Conservation (phyloP, 1,140 invertebrate species). For the Platorchestia sp. region DNA sequence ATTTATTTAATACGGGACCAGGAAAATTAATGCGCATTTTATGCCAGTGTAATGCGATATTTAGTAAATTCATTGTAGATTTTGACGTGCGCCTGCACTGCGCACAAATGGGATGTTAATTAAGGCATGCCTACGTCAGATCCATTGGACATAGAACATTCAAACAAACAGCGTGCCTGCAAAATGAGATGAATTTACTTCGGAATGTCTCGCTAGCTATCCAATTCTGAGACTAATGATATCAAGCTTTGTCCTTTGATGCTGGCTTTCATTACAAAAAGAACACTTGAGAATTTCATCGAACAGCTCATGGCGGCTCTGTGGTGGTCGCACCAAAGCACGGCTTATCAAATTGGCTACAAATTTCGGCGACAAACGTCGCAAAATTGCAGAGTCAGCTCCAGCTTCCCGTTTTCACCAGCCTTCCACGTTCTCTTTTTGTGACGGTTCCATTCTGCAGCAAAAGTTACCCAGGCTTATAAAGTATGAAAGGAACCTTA, state of each 20-base stretch:
- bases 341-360: constrained; percentile 19
- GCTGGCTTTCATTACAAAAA: not conserved
- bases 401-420: not conserved
- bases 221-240: not conserved
- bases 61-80: not conserved
- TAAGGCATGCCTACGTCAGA: not conserved
- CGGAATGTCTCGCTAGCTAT: not conserved
- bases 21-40: not conserved
- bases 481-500: constrained; percentile 30
- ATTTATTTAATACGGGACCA: not conserved
- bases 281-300: not conserved
- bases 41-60: not conserved
- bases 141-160: too few relatives aligned
- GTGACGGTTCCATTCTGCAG: constrained; percentile 37
- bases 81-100: not conserved
- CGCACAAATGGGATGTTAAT: not conserved
- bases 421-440: not conserved
- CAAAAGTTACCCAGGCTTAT: constrained; percentile 38
- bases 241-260: not conserved
- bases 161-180: too few relatives aligned
- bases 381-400: constrained; percentile 27
- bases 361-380: constrained; percentile 47
- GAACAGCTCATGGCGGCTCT: not conserved
- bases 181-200: not conserved
- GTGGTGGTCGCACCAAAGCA: not conserved